phyloP scores from a whole-genome alignment of 35 echinoderm and acorn worm species.

The Ophioderma brevispina region DNA sequence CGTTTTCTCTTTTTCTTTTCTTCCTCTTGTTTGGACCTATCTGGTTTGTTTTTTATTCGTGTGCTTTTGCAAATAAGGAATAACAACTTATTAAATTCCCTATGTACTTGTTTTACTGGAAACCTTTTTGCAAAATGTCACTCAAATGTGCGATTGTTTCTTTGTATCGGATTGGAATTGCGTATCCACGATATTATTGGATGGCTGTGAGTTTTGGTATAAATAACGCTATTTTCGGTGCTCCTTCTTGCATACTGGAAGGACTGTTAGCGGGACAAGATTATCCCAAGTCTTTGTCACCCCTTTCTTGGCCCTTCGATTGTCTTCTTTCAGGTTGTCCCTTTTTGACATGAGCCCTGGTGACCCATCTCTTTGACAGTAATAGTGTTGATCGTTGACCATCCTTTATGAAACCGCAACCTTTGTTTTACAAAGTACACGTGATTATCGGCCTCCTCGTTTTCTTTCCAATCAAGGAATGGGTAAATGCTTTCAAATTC shows the following conservation, averaged over 20 bases:
- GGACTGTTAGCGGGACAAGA: background rate
- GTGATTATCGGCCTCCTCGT: background rate
- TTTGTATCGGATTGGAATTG: background rate
- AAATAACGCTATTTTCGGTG: background rate
- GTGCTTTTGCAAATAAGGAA: background rate
- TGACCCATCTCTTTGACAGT: background rate
- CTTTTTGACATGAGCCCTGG: background rate
- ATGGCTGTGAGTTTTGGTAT: conserved; percentile 4
- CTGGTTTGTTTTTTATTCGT: too few relatives aligned
- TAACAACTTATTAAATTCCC: background rate
- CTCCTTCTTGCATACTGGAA: background rate
- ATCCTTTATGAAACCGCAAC: background rate
- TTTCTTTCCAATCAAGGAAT: background rate
- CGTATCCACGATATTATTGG: background rate
- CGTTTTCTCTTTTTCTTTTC: background rate
- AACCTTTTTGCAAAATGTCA: background rate
- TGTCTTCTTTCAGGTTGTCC: background rate
- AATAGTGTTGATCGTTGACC: background rate
- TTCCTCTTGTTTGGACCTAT: background rate
- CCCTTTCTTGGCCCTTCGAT: background rate
- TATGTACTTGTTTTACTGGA: background rate
- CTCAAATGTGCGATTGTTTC: background rate
- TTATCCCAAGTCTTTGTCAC: background rate
- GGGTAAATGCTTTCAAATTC: background rate
- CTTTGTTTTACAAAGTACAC: background rate